A percentile compares a stretch with the other conserved stretches of the same genome.
Evolutionary conservation across 2,888 invertebrate genomes (phyloP).

Genomic region (Osmoderma eremita): DNA sequence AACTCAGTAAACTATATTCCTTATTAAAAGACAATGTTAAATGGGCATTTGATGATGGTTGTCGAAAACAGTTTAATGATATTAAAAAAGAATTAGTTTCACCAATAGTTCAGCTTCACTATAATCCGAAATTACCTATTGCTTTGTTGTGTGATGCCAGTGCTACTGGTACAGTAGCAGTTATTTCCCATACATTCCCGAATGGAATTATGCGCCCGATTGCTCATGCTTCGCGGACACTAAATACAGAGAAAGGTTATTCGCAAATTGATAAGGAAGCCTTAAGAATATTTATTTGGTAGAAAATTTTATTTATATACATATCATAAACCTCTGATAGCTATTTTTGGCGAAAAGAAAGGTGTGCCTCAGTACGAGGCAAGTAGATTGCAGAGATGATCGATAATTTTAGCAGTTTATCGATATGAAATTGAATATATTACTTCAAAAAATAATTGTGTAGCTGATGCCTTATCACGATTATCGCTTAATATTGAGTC

Average conservation of each 20-base stretch:
- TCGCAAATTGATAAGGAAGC: constrained; percentile 33
- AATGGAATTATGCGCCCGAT: not conserved
- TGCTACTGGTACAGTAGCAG: constrained; percentile 49
- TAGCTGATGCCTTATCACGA: no score
- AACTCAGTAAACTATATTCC: constrained; percentile 36
- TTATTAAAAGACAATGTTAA: constrained; percentile 29
- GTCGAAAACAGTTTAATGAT: constrained; percentile 21
- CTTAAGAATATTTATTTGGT: constrained; percentile 54
- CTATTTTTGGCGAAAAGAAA: constrained; percentile 55
- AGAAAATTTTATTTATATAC: constrained; percentile 55
- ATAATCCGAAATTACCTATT: constrained; percentile 15
- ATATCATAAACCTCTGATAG: constrained; percentile 53
- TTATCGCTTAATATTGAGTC: no score
- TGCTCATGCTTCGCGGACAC: constrained; percentile 18
- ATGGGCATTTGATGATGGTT: constrained; percentile 17
- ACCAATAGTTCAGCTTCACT: constrained; percentile 38
- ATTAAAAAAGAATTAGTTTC: constrained; percentile 37
- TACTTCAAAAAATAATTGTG: no score
- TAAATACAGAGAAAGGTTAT: constrained; percentile 9
- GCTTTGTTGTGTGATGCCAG: no score
- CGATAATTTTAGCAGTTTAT: no score
- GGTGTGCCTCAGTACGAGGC: constrained; percentile 46
- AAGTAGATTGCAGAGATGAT: no score
- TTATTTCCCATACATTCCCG: constrained; percentile 46
- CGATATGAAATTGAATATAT: no score